Percentiles rank a stretch among this genome's conserved stretches.
Evolutionary conservation across 1,140 invertebrate genomes (phyloP).

Genomic region (Eueides isabella): DNA sequence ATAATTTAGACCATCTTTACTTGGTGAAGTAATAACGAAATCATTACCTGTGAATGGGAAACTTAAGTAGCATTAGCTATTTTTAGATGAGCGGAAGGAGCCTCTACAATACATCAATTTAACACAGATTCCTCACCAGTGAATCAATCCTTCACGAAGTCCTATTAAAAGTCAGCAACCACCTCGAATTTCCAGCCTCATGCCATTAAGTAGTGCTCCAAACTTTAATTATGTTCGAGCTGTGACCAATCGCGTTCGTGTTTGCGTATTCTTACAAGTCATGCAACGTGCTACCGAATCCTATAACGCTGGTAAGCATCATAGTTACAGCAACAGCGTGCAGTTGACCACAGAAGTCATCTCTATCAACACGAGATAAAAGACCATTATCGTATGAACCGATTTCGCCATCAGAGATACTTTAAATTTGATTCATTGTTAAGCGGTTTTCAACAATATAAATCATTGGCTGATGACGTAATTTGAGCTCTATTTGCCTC

Average conservation of each 20-base stretch:
- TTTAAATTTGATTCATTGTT: slow-evolving; percentile 63
- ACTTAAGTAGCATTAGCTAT: slow-evolving; percentile 32
- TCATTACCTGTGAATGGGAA: slow-evolving; percentile 25
- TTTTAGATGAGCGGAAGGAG: slow-evolving; percentile 48
- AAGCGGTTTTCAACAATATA: slow-evolving; percentile 57
- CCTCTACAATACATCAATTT: slow-evolving; percentile 58
- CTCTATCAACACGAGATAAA: slow-evolving; percentile 53
- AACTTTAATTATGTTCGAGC: slow-evolving; percentile 81
- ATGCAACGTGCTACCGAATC: slow-evolving; percentile 80
- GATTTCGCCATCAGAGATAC: slow-evolving; percentile 38
- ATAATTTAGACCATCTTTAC: slow-evolving; percentile 26
- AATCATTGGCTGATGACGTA: slow-evolving; percentile 54
- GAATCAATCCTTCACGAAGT: slow-evolving; percentile 77
- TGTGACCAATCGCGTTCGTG: slow-evolving; percentile 81
- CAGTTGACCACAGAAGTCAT: slow-evolving; percentile 40
- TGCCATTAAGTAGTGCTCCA: slow-evolving; percentile 79
- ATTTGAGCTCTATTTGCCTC: slow-evolving; percentile 68
- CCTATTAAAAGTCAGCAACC: slow-evolving; percentile 80
- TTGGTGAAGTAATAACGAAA: slow-evolving; percentile 17
- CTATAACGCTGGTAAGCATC: slow-evolving; percentile 58
- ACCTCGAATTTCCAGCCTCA: slow-evolving; percentile 79
- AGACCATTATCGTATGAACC: slow-evolving; percentile 56
- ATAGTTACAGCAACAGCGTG: slow-evolving; percentile 40
- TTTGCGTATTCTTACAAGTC: slow-evolving; percentile 77
- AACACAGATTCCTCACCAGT: slow-evolving; percentile 67